These are phyloP conservation scores for Proales similis DNA, from an alignment of 1,140 invertebrate genomes.

Conservation along the genomic window DNA sequence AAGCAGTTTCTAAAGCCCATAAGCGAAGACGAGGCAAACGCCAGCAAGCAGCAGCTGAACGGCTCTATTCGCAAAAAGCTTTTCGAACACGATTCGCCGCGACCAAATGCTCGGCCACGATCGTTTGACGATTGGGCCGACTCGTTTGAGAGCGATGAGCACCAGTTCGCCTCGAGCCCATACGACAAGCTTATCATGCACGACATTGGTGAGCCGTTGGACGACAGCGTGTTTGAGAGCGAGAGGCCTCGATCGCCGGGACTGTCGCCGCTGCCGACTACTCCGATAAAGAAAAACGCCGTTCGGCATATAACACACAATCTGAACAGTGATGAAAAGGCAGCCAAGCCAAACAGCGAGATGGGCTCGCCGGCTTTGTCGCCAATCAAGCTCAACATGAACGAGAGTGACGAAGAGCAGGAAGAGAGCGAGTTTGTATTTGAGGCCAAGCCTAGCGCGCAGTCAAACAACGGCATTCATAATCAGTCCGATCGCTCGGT, in stretches of 20 bases:
- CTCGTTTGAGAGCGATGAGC: too few relatives aligned
- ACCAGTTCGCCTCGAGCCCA: not conserved
- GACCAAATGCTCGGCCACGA: not conserved
- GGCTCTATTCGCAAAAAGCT: conserved; percentile 27
- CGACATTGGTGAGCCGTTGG: not conserved
- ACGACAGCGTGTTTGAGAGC: not conserved
- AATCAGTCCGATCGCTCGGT: not conserved
- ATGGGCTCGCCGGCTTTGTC: too few relatives aligned
- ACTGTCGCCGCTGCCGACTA: not conserved
- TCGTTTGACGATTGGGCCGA: not conserved
- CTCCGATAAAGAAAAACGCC: conserved; percentile 17
- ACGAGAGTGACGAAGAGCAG: conserved; percentile 1
- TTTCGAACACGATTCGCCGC: conserved; percentile 1
- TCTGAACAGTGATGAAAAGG: too few relatives aligned
- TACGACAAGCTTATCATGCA: not conserved
- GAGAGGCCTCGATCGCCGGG: not conserved
- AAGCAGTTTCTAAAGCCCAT: conserved; percentile 5
- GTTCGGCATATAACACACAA: conserved; percentile 9
- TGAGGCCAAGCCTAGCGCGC: not conserved
- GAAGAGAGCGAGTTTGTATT: conserved; percentile 4
- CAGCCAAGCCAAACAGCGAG: conserved; percentile 13
- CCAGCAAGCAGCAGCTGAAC: not conserved
- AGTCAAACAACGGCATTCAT: conserved; percentile 17
- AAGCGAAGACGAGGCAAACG: not conserved
- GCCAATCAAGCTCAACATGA: too few relatives aligned